Conservation (phyloP, 2,797 vertebrate genomes). For the Luscinia megarhynchos region DNA sequence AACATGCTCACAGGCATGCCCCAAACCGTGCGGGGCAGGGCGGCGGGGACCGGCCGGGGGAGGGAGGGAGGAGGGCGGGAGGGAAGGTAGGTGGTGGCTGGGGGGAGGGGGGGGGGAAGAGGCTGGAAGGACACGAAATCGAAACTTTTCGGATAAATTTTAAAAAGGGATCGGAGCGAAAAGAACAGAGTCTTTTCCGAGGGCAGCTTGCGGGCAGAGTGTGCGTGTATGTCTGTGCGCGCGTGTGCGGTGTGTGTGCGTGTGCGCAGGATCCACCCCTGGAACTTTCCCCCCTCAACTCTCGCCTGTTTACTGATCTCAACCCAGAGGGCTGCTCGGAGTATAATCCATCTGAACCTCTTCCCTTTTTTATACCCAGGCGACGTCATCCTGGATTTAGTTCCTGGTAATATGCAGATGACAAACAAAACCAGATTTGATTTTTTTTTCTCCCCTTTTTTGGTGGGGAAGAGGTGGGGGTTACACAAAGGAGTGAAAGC, state of each 20-base stretch:
- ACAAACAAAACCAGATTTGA: conserved; percentile 83
- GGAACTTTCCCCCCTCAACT: conserved; percentile 70
- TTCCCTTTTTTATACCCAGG: conserved; percentile 88
- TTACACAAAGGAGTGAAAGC: conserved; percentile 75
- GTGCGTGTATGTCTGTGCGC: conserved; percentile 11
- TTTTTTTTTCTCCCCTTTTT: conserved; percentile 45
- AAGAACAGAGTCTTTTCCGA: conserved; percentile 12
- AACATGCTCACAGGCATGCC: conserved; percentile 98
- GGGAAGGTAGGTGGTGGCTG: not conserved
- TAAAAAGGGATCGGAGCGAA: conserved; percentile 19
- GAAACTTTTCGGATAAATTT: conserved; percentile 56
- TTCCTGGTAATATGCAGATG: conserved; percentile 82
- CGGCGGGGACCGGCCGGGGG: not conserved
- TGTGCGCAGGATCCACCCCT: conserved; percentile 58
- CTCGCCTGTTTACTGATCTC: conserved; percentile 68
- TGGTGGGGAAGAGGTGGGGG: conserved; percentile 39
- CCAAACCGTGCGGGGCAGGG: conserved; percentile 61
- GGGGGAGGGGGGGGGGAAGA: not conserved
- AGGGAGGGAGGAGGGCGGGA: not conserved
- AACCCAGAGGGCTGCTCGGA: conserved; percentile 72
- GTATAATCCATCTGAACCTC: conserved; percentile 80
- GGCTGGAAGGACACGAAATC: conserved; percentile 15
- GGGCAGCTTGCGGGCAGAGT: conserved; percentile 40
- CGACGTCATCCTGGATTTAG: conserved; percentile 90
- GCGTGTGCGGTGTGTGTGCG: not conserved